These are phyloP conservation scores for Apis dorsata DNA, from an alignment of 1,140 invertebrate genomes.

Conservation along the genomic window DNA sequence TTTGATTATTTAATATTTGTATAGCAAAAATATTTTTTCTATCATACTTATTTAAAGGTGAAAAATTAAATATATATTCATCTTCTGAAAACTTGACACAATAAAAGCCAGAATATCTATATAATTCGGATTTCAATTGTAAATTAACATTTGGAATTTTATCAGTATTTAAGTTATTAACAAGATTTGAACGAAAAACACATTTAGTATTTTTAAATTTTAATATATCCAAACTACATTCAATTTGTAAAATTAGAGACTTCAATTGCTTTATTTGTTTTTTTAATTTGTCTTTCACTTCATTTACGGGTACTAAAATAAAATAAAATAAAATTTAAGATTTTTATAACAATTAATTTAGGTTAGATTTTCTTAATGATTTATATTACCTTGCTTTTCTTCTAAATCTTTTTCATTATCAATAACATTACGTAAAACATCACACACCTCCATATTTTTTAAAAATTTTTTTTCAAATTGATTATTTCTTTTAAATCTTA, in stretches of 20 bases:
- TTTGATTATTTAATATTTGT: slow-evolving; percentile 51
- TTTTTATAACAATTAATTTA: not conserved
- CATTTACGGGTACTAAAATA: slow-evolving; percentile 35
- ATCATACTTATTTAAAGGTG: not conserved
- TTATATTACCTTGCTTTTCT: not conserved
- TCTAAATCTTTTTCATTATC: not conserved
- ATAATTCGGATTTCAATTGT: slow-evolving; percentile 49
- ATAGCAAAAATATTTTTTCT: slow-evolving; percentile 35
- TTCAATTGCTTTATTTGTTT: slow-evolving; percentile 56
- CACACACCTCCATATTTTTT: slow-evolving; percentile 27
- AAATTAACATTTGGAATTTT: slow-evolving; percentile 29
- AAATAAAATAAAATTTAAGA: not conserved
- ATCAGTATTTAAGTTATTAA: not conserved
- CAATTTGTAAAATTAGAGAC: slow-evolving; percentile 39
- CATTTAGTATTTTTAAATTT: slow-evolving; percentile 34
- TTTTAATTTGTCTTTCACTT: slow-evolving; percentile 48
- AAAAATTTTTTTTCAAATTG: not conserved
- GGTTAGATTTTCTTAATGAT: slow-evolving; percentile 30
- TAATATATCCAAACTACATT: slow-evolving; percentile 31
- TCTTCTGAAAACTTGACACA: slow-evolving; percentile 45
- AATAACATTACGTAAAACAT: not conserved
- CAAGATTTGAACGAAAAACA: not conserved
- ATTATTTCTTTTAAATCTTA: slow-evolving; percentile 5
- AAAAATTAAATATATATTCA: slow-evolving; percentile 59
- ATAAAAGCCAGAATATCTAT: slow-evolving; percentile 56